phyloP scores from a whole-genome alignment of 2,888 invertebrate species.

The Isoperla grammatica region DNA sequence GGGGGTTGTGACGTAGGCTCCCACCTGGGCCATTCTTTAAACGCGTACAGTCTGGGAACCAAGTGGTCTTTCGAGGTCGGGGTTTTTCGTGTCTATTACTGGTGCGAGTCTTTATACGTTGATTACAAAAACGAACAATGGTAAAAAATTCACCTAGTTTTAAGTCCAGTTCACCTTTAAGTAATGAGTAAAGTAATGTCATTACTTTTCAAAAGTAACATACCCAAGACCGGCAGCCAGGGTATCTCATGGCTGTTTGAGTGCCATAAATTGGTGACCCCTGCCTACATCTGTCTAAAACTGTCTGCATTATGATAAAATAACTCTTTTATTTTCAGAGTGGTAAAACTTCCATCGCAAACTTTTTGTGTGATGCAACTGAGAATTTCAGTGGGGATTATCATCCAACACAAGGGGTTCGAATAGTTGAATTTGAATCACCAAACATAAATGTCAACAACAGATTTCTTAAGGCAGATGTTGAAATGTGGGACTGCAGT shows the following conservation, averaged over 20 bases:
- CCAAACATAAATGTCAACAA: constrained; percentile 55
- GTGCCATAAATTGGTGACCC: background rate
- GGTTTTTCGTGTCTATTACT: too few relatives aligned
- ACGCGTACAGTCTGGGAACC: too few relatives aligned
- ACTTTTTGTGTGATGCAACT: constrained; percentile 65
- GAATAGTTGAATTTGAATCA: constrained; percentile 72
- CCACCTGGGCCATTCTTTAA: background rate
- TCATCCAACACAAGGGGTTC: constrained; percentile 64
- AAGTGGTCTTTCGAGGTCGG: too few relatives aligned
- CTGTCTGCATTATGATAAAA: background rate
- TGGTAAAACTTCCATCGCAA: constrained; percentile 65
- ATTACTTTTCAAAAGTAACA: too few relatives aligned
- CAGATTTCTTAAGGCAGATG: constrained; percentile 55
- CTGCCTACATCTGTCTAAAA: constrained; percentile 2
- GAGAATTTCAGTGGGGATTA: constrained; percentile 55
- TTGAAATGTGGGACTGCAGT: constrained; percentile 77
- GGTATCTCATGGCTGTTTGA: too few relatives aligned
- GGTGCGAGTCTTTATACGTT: background rate
- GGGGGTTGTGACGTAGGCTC: too few relatives aligned
- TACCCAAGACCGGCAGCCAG: too few relatives aligned
- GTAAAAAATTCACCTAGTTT: background rate
- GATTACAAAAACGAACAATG: background rate
- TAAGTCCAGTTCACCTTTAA: background rate
- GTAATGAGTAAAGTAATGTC: background rate
- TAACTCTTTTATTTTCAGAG: constrained; percentile 48